phyloP scores from a whole-genome alignment of 2,797 vertebrate species.

The Macropus fuliginosus region DNA sequence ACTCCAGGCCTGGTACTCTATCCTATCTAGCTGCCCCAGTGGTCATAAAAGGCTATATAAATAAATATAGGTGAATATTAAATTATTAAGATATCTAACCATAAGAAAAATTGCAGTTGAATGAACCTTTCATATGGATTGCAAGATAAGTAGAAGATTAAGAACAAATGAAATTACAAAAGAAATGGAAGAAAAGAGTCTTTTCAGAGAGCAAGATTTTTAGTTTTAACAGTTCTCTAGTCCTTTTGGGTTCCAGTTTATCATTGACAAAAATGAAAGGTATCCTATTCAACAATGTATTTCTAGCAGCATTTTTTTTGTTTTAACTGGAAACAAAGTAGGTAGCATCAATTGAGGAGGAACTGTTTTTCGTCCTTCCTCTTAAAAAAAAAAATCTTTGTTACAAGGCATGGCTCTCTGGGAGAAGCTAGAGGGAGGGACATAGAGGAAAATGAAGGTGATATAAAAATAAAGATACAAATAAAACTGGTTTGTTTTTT shows the following conservation, averaged over 20 bases:
- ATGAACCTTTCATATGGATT: not conserved
- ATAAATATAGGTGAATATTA: not conserved
- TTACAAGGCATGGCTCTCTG: not conserved
- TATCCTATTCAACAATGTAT: not conserved
- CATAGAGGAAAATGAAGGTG: not conserved
- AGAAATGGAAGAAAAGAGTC: not conserved
- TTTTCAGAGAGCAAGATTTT: not conserved
- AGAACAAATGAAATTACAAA: not conserved
- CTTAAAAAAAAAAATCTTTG: not conserved
- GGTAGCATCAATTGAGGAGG: not conserved
- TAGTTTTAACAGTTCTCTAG: not conserved
- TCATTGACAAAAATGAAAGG: not conserved
- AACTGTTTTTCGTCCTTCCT: not conserved
- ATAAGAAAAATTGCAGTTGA: not conserved
- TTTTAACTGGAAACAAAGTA: not conserved
- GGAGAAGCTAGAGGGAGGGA: not conserved
- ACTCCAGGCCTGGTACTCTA: not conserved
- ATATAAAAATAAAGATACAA: not conserved
- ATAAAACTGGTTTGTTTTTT: not conserved
- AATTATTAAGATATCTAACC: not conserved
- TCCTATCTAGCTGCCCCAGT: not conserved
- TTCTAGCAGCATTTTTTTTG: not conserved
- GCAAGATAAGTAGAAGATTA: not conserved
- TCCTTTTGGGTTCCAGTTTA: not conserved
- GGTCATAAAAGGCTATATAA: not conserved